These are phyloP conservation scores for Brachypodius melanocephalos DNA, from an alignment of 2,113 vertebrate species.

Conservation along the genomic window DNA sequence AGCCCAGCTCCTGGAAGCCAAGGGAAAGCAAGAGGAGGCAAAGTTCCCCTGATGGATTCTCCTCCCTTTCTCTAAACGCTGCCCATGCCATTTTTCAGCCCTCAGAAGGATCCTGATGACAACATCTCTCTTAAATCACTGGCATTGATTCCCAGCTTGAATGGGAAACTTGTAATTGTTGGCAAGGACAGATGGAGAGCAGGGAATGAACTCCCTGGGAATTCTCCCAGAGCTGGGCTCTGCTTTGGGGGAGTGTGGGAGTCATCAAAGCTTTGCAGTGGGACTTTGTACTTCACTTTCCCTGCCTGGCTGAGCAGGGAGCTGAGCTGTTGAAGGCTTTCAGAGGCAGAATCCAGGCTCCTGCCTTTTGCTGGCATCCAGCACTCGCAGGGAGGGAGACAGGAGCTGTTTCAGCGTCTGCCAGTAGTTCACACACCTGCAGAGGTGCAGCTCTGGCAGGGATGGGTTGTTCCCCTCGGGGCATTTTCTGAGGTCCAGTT, in stretches of 20 bases:
- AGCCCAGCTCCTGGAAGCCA: background rate
- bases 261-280: background rate
- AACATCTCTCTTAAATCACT: background rate
- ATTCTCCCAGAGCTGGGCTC: background rate
- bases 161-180: background rate
- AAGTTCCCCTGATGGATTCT: background rate
- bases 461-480: background rate
- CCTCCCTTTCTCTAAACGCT: background rate
- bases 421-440: background rate
- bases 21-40: background rate
- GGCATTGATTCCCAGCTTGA: background rate
- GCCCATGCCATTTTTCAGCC: background rate
- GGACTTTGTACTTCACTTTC: background rate
- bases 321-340: rapidly evolving
- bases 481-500: background rate
- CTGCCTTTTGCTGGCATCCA: background rate
- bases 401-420: background rate
- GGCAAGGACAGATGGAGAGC: background rate
- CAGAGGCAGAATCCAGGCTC: background rate
- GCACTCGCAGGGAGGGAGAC: background rate
- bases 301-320: background rate
- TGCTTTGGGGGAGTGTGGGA: background rate
- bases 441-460: background rate
- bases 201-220: background rate
- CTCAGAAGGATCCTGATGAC: background rate